A percentile compares a stretch with the other conserved stretches of the same genome.
Evolutionary conservation across 1,140 invertebrate species (phyloP).

Genomic region (Ephestia elutella): DNA sequence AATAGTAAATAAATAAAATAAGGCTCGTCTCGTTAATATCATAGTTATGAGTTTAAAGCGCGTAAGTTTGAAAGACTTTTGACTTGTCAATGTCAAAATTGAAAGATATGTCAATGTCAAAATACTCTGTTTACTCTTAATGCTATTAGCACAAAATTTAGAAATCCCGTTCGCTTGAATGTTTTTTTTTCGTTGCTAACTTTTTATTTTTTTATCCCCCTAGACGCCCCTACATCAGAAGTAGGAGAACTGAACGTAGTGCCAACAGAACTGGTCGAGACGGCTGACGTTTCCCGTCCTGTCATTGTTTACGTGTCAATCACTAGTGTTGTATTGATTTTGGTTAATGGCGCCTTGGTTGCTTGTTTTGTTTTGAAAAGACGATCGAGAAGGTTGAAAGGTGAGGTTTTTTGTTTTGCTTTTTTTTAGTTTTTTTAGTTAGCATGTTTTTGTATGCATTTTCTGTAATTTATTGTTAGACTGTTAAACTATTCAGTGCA

Average conservation of each 20-base stretch:
- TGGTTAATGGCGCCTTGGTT: constrained; percentile 88
- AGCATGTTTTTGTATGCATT: constrained; percentile 1
- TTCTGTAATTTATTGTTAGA: too few relatives aligned
- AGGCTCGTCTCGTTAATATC: too few relatives aligned
- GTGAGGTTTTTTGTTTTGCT: constrained; percentile 64
- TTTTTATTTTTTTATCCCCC: constrained; percentile 71
- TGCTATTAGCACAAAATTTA: too few relatives aligned
- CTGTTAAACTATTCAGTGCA: too few relatives aligned
- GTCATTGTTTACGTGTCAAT: constrained; percentile 88
- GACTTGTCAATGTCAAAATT: too few relatives aligned
- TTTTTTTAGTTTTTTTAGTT: constrained; percentile 18
- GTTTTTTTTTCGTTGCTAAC: constrained; percentile 49
- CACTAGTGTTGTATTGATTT: constrained; percentile 83
- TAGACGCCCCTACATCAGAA: constrained; percentile 57
- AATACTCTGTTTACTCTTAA: too few relatives aligned
- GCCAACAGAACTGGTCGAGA: constrained; percentile 80
- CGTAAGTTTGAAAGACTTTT: too few relatives aligned
- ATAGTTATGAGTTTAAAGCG: too few relatives aligned
- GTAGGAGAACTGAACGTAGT: constrained; percentile 76
- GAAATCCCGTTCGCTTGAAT: too few relatives aligned
- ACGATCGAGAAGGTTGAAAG: constrained; percentile 79
- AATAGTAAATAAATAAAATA: too few relatives aligned
- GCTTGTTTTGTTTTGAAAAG: constrained; percentile 88
- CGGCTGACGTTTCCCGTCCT: constrained; percentile 76
- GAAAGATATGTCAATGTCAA: too few relatives aligned